phyloP scores from a whole-genome alignment of 2,888 invertebrate genomes.

The Orthonevra nobilis region DNA sequence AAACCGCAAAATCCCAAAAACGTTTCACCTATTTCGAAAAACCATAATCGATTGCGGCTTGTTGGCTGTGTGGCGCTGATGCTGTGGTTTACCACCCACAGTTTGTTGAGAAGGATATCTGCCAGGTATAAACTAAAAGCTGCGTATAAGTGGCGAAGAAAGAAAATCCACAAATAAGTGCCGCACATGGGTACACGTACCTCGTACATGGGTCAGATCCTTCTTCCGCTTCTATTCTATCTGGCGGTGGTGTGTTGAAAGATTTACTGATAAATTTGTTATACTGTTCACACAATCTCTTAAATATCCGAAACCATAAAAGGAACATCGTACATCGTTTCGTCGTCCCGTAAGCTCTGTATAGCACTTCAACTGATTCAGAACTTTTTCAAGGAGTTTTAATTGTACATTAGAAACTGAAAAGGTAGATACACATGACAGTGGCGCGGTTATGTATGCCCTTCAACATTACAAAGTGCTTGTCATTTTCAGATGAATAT shows the following conservation, averaged over 20 bases:
- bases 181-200: constrained; percentile 10
- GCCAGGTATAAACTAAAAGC: constrained; percentile 38
- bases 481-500: constrained; percentile 35
- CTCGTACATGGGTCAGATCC: no score
- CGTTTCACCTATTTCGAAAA: constrained; percentile 33
- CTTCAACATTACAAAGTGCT: constrained; percentile 26
- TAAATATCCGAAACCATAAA: constrained; percentile 29
- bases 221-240: neutral
- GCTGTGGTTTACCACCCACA: constrained; percentile 3
- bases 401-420: constrained; percentile 55
- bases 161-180: constrained; percentile 41
- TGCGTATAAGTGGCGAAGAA: constrained; percentile 36
- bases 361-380: constrained; percentile 28
- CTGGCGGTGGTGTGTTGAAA: constrained; percentile 19
- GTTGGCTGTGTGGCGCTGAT: constrained; percentile 13
- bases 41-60: constrained; percentile 43
- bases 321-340: constrained; percentile 18
- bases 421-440: constrained; percentile 14
- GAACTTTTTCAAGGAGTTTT: constrained; percentile 37
- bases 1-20: constrained; percentile 38
- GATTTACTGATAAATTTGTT: constrained; percentile 45
- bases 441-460: constrained; percentile 2
- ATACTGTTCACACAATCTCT: constrained; percentile 23
- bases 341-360: constrained; percentile 7
- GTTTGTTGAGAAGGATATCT: constrained; percentile 2